Base-by-base conservation (phyloP, 2,888 invertebrate genomes). In the Pseudococcus jackbeardsleyi region DNA sequence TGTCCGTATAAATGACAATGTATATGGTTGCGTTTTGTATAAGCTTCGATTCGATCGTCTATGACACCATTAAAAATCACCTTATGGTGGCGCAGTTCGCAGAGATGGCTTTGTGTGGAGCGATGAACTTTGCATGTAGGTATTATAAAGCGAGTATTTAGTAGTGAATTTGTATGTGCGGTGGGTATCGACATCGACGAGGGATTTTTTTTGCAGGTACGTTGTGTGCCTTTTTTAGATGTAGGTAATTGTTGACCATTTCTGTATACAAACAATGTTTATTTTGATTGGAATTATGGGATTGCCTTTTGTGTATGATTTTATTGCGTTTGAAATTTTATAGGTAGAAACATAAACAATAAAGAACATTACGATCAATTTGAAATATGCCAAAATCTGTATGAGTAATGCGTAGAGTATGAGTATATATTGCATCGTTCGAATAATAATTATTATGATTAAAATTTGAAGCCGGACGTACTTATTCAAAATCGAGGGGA, bases 61-160 rank as follows among this genome's bases (percentile, higher is more conserved):
- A 72, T 72, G 72, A 72, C 72, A 72, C 72, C 72, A 72, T 72
- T 72, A 72, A 33, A 17, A 72, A 72, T 72, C 33, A 72, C 33
- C 72, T 72, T 72, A 64, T 64, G 64, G 22, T 64, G 9, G 22
- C 64, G 64, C 22, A 5, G 64, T 19, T 19, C 5, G 64, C 19
- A 22, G 64, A 22, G 22, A n/a, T 64, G 64, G 64, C 1, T 22
- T 64, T 64, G 11, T 22, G n/a, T 64, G 22, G 64, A 64, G 64
- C 64, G 64, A 64, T 64, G 64, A 64, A 64, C 64, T 64, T 64
- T 19, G 22, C 12, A 64, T 64, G 22, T 33, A 33, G 9, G 64
- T 19, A 64, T 9, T 22, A 64, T 22, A 9, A 42, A 22, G 64
- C 9, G 22, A 64, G 17, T 19, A 15, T 15, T 59, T n/a, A n/a